These are phyloP conservation scores for Galerucella nymphaeae DNA, from an alignment of 2,888 invertebrate species.

Conservation along the genomic window DNA sequence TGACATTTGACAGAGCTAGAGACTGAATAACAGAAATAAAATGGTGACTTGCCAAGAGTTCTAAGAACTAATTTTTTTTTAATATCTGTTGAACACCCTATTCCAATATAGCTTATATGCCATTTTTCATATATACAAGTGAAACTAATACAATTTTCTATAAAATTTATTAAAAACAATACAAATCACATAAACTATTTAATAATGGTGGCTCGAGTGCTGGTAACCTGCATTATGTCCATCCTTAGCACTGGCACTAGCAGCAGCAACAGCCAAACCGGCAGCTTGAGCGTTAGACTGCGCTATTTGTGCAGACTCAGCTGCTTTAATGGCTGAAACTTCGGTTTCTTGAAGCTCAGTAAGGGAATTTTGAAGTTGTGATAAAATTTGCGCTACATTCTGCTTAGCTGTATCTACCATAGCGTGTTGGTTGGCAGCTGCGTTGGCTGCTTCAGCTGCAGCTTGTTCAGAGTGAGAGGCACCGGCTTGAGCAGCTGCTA, in stretches of 20 bases:
- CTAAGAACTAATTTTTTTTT: too few relatives aligned
- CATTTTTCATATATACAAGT: too few relatives aligned
- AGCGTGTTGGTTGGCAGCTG: constrained; percentile 47
- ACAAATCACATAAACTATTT: neutral
- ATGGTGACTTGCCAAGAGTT: too few relatives aligned
- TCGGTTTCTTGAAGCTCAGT: constrained; percentile 79
- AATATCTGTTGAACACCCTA: too few relatives aligned
- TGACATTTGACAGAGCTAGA: too few relatives aligned
- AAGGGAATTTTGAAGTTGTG: constrained; percentile 75
- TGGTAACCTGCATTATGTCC: constrained; percentile 18
- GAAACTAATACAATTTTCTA: neutral
- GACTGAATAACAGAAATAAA: too few relatives aligned
- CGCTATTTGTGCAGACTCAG: constrained; percentile 74
- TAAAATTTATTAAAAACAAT: constrained; percentile 16
- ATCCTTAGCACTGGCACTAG: constrained; percentile 46
- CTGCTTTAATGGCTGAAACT: constrained; percentile 73
- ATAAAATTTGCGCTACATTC: constrained; percentile 71
- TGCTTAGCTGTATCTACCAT: constrained; percentile 70
- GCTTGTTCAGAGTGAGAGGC: constrained; percentile 46
- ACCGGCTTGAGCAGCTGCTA: constrained; percentile 58
- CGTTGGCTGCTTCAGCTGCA: constrained; percentile 46
- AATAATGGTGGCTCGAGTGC: constrained; percentile 7
- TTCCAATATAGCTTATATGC: too few relatives aligned
- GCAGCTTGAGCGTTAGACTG: constrained; percentile 78
- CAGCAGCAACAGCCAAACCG: constrained; percentile 48